Percentiles rank a stretch among this genome's conserved stretches.
phyloP scores from a whole-genome alignment of 2,797 vertebrate genomes.

The Betta splendens region DNA sequence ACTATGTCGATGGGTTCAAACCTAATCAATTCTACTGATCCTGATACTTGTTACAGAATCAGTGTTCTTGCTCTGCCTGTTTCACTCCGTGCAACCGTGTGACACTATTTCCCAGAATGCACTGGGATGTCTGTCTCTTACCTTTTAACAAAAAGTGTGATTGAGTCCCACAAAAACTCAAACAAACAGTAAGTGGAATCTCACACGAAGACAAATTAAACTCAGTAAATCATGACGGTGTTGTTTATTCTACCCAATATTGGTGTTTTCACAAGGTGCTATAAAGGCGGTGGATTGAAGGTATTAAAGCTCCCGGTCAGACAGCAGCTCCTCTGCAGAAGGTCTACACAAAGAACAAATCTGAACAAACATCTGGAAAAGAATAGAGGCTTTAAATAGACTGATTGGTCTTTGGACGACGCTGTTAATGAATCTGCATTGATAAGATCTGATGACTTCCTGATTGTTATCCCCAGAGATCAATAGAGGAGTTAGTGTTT shows the following conservation, averaged over 20 bases:
- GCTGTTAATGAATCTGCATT: slow-evolving; percentile 35
- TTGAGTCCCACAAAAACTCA: too few relatives aligned
- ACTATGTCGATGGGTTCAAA: too few relatives aligned
- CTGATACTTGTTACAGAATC: too few relatives aligned
- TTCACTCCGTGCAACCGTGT: too few relatives aligned
- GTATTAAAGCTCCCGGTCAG: slow-evolving; percentile 7
- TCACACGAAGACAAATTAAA: too few relatives aligned
- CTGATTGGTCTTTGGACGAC: slow-evolving; percentile 13
- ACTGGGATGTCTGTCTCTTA: too few relatives aligned
- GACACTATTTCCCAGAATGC: too few relatives aligned
- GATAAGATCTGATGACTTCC: slow-evolving; percentile 44
- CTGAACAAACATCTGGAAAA: slow-evolving; percentile 6
- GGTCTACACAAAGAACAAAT: not conserved
- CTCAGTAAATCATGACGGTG: not conserved
- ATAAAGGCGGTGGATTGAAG: not conserved
- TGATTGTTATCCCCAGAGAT: slow-evolving; percentile 43
- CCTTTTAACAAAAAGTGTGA: too few relatives aligned
- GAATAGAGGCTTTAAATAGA: slow-evolving; percentile 9
- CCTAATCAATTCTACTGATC: too few relatives aligned
- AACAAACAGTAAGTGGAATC: too few relatives aligned
- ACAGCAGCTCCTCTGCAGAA: not conserved
- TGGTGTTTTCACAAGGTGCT: not conserved
- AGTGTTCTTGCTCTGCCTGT: too few relatives aligned
- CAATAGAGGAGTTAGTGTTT: slow-evolving; percentile 19
- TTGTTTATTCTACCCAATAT: not conserved